These are phyloP conservation scores for Turnix velox DNA, from an alignment of 2,113 vertebrate species.

Conservation along the genomic window DNA sequence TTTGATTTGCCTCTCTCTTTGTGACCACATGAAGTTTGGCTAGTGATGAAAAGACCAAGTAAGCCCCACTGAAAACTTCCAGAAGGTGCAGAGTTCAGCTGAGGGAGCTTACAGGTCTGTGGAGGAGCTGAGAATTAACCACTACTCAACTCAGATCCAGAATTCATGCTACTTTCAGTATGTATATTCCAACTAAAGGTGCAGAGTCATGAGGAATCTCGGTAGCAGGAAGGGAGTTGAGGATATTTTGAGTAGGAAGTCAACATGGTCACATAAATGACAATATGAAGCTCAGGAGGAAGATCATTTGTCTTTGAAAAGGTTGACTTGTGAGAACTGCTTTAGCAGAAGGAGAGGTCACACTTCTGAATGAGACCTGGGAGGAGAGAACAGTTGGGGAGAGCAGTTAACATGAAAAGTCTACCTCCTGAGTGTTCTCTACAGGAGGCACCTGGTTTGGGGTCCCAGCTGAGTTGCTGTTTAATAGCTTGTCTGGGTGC, in stretches of 20 bases:
- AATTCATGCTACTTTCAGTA: not conserved
- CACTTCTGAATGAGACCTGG: not conserved
- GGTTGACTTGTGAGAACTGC: not conserved
- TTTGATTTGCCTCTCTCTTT: constrained; percentile 27
- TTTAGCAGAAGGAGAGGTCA: not conserved
- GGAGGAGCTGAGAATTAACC: not conserved
- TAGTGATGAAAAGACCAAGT: constrained; percentile 6
- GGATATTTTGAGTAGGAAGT: not conserved
- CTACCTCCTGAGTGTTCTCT: constrained; percentile 7
- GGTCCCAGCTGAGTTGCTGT: constrained; percentile 25
- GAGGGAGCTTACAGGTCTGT: not conserved
- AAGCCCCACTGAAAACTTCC: not conserved
- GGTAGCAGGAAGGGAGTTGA: not conserved
- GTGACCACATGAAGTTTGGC: constrained; percentile 20
- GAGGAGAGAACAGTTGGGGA: not conserved
- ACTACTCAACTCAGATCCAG: not conserved
- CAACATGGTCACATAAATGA: not conserved
- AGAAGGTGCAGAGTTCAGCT: not conserved
- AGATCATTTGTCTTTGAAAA: not conserved
- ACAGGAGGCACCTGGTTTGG: constrained; percentile 49
- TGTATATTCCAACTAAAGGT: not conserved
- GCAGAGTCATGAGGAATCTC: not conserved
- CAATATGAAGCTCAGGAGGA: not conserved
- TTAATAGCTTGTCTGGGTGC: constrained; percentile 46
- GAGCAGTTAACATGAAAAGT: not conserved